Evolutionary conservation across 1,140 invertebrate genomes (phyloP).

Genomic region (Samia ricini): DNA sequence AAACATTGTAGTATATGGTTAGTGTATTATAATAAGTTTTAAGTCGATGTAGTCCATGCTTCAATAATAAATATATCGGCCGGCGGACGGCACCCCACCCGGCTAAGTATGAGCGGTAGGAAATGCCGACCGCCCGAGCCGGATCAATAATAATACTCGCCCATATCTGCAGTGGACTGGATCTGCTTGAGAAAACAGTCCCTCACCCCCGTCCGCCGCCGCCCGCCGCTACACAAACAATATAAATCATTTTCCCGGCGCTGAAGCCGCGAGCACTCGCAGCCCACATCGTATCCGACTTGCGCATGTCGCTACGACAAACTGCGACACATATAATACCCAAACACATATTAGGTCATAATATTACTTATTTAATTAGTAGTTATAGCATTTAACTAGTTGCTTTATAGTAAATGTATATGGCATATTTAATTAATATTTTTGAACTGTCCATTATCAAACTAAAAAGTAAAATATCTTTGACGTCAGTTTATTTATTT

Average conservation of each 20-base stretch:
- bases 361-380: not conserved
- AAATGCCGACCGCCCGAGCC: constrained; percentile 63
- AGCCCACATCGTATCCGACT: constrained; percentile 21
- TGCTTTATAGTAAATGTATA: too few relatives aligned
- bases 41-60: constrained; percentile 54
- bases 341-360: not conserved
- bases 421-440: too few relatives aligned
- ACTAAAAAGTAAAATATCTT: too few relatives aligned
- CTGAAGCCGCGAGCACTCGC: constrained; percentile 51
- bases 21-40: constrained; percentile 69
- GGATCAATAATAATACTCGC: constrained; percentile 77
- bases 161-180: constrained; percentile 75
- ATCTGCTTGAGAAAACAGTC: constrained; percentile 74
- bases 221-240: constrained; percentile 67
- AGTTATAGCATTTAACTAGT: too few relatives aligned
- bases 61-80: constrained; percentile 73
- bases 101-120: constrained; percentile 69
- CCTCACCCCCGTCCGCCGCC: constrained; percentile 44
- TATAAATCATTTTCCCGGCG: constrained; percentile 75
- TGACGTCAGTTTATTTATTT: too few relatives aligned
- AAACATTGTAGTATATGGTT: constrained; percentile 55
- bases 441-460: too few relatives aligned
- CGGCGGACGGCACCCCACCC: constrained; percentile 42
- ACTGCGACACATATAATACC: not conserved
- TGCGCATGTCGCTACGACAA: constrained; percentile 1